Evolutionary conservation across 2,797 vertebrate genomes (phyloP), one percentile per base, ranked within the genome.

Genomic region (Otus scops): DNA sequence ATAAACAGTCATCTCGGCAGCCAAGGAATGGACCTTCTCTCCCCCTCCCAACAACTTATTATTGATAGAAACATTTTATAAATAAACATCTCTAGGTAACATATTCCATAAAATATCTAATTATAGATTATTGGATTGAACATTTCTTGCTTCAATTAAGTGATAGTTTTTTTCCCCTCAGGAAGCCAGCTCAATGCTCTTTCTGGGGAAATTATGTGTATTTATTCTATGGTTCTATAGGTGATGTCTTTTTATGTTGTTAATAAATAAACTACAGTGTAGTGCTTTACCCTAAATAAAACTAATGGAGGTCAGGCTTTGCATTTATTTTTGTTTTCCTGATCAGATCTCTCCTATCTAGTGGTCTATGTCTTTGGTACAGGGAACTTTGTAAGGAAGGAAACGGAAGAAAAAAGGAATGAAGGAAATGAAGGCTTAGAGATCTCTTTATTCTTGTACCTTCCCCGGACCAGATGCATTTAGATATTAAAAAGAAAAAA

Each of bases 41-140:
- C 69, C 34, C 76, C 88, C 86, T 91, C 88, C 77, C 71, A 80
- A 32, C 67, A 57, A 56, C 50, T 95, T 92, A 16, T 39, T 96
- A 96, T 97, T n/a, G 95, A 96, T 95, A 85, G 80, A 92, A 95
- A 79, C 93, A 65, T 95, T 95, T 95, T 83, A 96, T 95, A 97
- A 97, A 95, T 90, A 97, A 96, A 97, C 96, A 96, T 93, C 81
- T 96, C 94, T 89, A 87, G 93, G 93, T 96, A 96, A 68, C 85
- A 91, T 91, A 93, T 94, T 94, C 92, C 94, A 96, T 97, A 95
- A 96, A 96, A 95, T 93, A 96, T 85, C 93, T 97, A 96, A 97
- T 97, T 96, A 95, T 96, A 92, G 96, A 96, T 96, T 96, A 96
- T 96, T 96, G 96, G 95, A 97, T 96, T 97, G 96, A 85, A 93